These are phyloP conservation scores for Chrysocyon brachyurus DNA, from an alignment of 2,797 vertebrate species.

Conservation along the genomic window DNA sequence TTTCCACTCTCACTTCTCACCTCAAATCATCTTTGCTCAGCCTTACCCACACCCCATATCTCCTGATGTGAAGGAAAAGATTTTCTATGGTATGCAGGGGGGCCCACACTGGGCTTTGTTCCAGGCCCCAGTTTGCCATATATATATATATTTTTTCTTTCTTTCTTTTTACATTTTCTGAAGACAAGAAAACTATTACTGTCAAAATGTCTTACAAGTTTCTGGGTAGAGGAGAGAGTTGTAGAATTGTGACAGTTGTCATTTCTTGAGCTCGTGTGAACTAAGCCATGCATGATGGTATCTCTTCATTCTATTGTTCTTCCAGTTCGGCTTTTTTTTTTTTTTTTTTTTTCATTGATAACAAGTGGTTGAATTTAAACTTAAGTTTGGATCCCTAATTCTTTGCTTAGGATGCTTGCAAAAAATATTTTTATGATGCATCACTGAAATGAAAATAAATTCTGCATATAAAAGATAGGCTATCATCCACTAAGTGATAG, in stretches of 20 bases:
- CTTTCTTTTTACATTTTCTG: not conserved
- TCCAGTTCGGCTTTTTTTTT: not conserved
- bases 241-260: not conserved
- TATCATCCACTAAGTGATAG: not conserved
- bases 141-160: not conserved
- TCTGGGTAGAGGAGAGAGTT: not conserved
- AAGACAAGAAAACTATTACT: not conserved
- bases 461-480: not conserved
- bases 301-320: conserved; percentile 11
- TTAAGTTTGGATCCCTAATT: not conserved
- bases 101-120: not conserved
- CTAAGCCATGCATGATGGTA: not conserved
- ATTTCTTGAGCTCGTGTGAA: conserved; percentile 3
- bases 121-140: not conserved
- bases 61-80: not conserved
- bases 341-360: not conserved
- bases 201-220: conserved; percentile 16
- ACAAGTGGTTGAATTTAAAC: not conserved
- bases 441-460: conserved; percentile 65
- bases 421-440: conserved; percentile 12
- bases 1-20: not conserved
- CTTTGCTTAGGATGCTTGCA: conserved; percentile 36
- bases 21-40: not conserved
- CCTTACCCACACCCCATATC: fast-evolving
- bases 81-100: not conserved